These are phyloP conservation scores for Indicator maculatus DNA, from an alignment of 2,113 vertebrate species.

Conservation along the genomic window DNA sequence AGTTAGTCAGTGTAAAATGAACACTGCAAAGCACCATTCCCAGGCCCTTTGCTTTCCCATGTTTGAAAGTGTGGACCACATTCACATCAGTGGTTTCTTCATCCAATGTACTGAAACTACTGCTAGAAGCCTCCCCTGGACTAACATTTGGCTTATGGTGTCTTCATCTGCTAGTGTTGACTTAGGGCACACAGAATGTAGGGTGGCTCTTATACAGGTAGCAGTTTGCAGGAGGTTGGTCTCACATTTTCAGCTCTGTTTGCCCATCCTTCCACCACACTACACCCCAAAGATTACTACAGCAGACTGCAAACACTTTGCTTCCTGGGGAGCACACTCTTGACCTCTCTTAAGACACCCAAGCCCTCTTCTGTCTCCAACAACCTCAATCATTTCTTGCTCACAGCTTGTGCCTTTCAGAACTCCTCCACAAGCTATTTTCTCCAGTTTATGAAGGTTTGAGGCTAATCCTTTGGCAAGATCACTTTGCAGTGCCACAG, in stretches of 20 bases:
- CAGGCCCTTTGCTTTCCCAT: background rate
- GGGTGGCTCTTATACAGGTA: background rate
- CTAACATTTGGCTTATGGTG: background rate
- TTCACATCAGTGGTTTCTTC: background rate
- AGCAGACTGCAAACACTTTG: background rate
- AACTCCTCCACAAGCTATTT: background rate
- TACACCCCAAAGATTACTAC: background rate
- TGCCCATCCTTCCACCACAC: background rate
- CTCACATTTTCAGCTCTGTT: background rate
- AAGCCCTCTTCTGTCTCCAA: background rate
- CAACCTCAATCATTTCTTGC: background rate
- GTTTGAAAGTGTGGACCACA: rapidly evolving
- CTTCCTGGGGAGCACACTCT: background rate
- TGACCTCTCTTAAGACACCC: background rate
- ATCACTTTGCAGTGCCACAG: background rate
- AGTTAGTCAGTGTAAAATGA: background rate
- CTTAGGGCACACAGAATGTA: background rate
- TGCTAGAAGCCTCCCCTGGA: background rate
- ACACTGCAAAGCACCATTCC: background rate
- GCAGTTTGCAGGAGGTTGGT: background rate
- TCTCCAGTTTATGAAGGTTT: background rate
- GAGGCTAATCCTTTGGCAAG: background rate
- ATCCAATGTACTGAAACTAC: background rate
- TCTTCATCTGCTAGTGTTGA: background rate
- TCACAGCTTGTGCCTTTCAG: background rate